These are phyloP conservation scores for Synaphobranchus kaupii DNA, from an alignment of 2,797 vertebrate genomes.

Conservation along the genomic window DNA sequence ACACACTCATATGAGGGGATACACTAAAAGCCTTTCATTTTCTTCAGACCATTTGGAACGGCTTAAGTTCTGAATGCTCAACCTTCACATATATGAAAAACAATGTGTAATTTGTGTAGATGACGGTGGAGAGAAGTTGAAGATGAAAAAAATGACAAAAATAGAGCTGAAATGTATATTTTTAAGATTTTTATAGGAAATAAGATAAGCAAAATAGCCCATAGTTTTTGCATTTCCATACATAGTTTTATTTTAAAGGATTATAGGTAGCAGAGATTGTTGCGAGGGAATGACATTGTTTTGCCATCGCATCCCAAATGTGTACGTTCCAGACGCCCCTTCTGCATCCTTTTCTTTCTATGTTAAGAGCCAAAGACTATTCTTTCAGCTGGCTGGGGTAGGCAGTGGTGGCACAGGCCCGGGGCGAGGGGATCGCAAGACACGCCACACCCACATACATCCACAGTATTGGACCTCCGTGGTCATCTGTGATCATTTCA, in stretches of 20 bases:
- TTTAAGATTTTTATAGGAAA: conserved; percentile 43
- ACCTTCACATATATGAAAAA: not conserved
- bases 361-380: conserved; percentile 39
- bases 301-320: conserved; percentile 2
- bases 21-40: not conserved
- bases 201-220: conserved; percentile 25
- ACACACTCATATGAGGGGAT: not conserved
- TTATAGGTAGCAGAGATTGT: conserved; percentile 31
- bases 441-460: not conserved
- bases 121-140: not conserved
- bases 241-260: conserved; percentile 40
- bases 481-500: conserved; percentile 13
- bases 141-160: conserved; percentile 4
- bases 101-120: not conserved
- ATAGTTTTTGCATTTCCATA: conserved; percentile 39
- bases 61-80: not conserved
- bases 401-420: not conserved
- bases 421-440: not conserved
- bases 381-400: conserved; percentile 9
- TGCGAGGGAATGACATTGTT: conserved; percentile 24
- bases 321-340: conserved; percentile 1
- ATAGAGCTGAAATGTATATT: conserved; percentile 41
- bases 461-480: not conserved
- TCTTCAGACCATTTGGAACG: conserved; percentile 16
- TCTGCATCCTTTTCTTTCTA: conserved; percentile 2